Conservation (phyloP, 2,113 vertebrate species). For the Lepisosteus osseus region DNA sequence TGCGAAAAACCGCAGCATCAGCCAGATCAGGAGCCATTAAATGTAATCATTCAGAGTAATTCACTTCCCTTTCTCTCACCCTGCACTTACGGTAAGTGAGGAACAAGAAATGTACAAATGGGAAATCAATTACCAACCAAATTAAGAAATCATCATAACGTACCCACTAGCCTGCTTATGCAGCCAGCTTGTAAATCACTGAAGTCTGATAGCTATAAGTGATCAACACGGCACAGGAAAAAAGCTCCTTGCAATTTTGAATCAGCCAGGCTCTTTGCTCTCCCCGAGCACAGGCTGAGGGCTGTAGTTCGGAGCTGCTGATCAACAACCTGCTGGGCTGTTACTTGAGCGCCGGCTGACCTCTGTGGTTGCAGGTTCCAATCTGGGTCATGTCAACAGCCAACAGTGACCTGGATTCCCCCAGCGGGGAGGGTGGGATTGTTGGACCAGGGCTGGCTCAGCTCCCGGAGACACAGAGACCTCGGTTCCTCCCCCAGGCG, state of each 20-base stretch:
- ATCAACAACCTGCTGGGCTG: no score
- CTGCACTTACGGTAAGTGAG: constrained; percentile 22
- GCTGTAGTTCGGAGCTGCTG: no score
- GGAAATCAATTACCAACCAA: constrained; percentile 45
- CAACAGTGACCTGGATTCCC: no score
- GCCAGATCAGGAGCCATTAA: constrained; percentile 28
- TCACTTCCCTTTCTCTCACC: constrained; percentile 48
- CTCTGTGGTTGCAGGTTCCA: no score
- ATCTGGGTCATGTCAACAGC: no score
- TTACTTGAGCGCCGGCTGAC: no score
- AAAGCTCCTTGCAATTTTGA: background rate
- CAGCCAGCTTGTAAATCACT: constrained; percentile 10
- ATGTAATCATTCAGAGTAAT: constrained; percentile 46
- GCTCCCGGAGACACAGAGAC: no score
- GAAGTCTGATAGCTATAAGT: background rate
- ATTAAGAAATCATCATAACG: constrained; percentile 29
- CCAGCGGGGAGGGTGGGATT: no score
- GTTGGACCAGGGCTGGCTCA: no score
- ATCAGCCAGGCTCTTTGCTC: no score
- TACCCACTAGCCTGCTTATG: background rate
- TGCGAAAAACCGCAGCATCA: constrained; percentile 18
- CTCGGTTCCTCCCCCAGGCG: no score
- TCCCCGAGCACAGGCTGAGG: no score
- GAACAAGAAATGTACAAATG: constrained; percentile 26
- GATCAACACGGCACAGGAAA: background rate